Evolutionary conservation across 2,888 invertebrate species (phyloP), one percentile per base, ranked within the genome.

Genomic region (Pheosia tremula): DNA sequence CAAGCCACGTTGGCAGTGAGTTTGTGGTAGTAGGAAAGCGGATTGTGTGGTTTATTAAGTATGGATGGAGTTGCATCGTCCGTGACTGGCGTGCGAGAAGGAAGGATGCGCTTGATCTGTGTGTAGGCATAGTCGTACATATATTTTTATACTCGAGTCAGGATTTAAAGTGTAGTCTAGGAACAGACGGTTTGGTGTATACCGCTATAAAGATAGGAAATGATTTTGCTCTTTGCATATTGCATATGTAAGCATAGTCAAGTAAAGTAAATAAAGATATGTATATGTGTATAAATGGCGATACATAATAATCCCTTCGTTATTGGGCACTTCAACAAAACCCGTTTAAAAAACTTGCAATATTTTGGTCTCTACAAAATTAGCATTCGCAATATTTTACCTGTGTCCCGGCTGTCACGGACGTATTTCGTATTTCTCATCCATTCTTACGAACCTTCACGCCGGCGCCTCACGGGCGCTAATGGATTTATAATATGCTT

Each of bases 401-500:
- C 24, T 24, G 24, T 24, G 24, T 24, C 24, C 24, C 24, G 24
- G 24, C 24, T 24, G 24, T 24, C 24, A 24, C 24, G 24, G 24
- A 24, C 24, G 24, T 24, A 24, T 50, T 50, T 50, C n/a, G n/a
- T 9, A 50, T 50, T 50, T 50, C 24, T 50, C 24, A 6, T 6
- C 50, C 3, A 53, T 53, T 53, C 11, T 53, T 38, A 4, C 37
- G 10, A 24, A 53, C 38, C 37, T 37, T 37, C 11, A 4, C 11
- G 53, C n/a, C 6, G 52, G 1, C 53, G 37, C 53, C 10, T 36
- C 53, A 10, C 53, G 10, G 5, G 37, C 10, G 2, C 53, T 53
- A 53, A 53, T 53, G 53, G 53, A 37, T 53, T 53, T 53, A 53
- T 53, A 53, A 53, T 53, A 53, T 50, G 13, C 50, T 50, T 50